phyloP scores from a whole-genome alignment of 2,113 vertebrate genomes.

The Nothoprocta pentlandii region DNA sequence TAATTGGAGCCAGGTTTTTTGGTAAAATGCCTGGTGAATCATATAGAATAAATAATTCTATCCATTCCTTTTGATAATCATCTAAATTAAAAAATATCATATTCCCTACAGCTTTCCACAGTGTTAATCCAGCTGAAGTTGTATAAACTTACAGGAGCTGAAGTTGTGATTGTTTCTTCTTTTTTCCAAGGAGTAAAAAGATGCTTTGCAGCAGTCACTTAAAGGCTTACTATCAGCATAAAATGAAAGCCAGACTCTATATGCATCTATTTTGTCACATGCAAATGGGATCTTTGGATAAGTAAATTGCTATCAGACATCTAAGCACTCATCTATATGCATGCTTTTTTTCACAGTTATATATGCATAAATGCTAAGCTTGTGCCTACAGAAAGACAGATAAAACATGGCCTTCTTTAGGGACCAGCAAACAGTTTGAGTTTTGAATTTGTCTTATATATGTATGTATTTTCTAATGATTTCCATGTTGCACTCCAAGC shows the following conservation, averaged over 20 bases:
- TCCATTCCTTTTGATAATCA: neutral
- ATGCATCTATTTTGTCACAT: constrained; percentile 21
- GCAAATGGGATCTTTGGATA: constrained; percentile 29
- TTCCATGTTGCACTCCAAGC: neutral
- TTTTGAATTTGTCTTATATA: neutral
- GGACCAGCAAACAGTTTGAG: neutral
- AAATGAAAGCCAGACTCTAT: constrained; percentile 7
- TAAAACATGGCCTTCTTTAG: neutral
- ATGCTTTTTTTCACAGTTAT: neutral
- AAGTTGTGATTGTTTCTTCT: constrained; percentile 16
- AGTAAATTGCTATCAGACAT: constrained; percentile 43
- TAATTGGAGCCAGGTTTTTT: neutral
- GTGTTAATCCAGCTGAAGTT: neutral
- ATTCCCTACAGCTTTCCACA: neutral
- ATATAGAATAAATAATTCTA: neutral
- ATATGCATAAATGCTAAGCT: constrained; percentile 1
- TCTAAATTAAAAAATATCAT: neutral
- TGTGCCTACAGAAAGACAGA: neutral
- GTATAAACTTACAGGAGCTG: neutral
- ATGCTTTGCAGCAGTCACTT: constrained; percentile 6
- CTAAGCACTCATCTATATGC: constrained; percentile 35
- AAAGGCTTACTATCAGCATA: constrained; percentile 9
- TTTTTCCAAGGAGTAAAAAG: constrained; percentile 8
- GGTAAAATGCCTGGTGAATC: neutral
- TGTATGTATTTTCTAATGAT: neutral